Base-by-base conservation (phyloP, 2,113 vertebrate species). In the Hiodon alosoides region DNA sequence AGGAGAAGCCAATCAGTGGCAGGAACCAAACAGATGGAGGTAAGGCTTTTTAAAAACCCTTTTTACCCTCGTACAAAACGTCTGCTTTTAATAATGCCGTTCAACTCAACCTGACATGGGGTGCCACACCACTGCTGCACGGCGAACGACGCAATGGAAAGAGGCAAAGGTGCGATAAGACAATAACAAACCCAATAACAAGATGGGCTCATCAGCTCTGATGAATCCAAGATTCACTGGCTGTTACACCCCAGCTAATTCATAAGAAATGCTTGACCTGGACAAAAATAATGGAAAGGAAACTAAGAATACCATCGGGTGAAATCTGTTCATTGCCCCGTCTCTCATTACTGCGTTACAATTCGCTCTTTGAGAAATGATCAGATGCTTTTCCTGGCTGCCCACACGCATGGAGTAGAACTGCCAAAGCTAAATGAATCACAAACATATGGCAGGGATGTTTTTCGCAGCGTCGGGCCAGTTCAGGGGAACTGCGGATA, bases 21-120 rank as follows among this genome's bases (percentile, higher is more conserved):
- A 85, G 84, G 73, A 82, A 85, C 59, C 77, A 81, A 0, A 67
- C 82, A 0, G 87, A 89, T 11, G 82, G 85, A 86, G 90, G 91
- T 91, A 79, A 82, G 79, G 51, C 2, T 0, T 1, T 31, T 31
- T 31, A 31, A 31, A 31, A 31, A 31, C 31, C 31, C 31, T 31
- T 31, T 31, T 31, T 31, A 31, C 31, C 57, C 70, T 5, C 13
- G 14, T 64, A 64, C 61, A 3, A 3, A 7, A 67, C 6, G 9
- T 2, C 61, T 3, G 14, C 61, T 16, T 4, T 64, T n/a, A 5
- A 13, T 59, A 14, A 14, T 7, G 58, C 3, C 9, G 3, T 59
- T 3, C 9, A 59, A 9, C 0, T 9, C 58, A 4, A 3, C 3
- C 58, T 59, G 58, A 9, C 9, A 14, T 14, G 9, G 3, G 9